These are phyloP conservation scores for Calcarius ornatus DNA, from an alignment of 2,113 vertebrate species.

Conservation along the genomic window DNA sequence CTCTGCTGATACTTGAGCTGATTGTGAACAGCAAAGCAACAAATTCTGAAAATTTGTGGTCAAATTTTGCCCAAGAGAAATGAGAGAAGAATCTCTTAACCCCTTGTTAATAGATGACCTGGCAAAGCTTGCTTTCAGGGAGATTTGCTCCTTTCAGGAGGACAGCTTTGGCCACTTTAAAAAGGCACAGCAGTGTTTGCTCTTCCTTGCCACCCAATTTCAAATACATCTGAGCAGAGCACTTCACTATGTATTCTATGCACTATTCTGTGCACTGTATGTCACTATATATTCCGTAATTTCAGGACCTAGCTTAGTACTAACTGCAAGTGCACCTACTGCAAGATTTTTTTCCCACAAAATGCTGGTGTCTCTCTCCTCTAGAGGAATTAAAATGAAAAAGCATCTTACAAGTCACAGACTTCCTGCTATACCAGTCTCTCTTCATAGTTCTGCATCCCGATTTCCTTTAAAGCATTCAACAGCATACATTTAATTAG, in stretches of 20 bases:
- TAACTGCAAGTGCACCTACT: background rate
- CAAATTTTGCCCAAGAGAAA: background rate
- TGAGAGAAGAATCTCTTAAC: background rate
- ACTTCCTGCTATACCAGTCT: background rate
- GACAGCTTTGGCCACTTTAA: background rate
- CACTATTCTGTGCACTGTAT: background rate
- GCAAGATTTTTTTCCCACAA: background rate
- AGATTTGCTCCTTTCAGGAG: background rate
- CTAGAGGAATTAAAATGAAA: background rate
- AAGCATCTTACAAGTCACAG: background rate
- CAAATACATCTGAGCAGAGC: background rate
- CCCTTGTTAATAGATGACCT: background rate
- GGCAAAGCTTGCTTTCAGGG: background rate
- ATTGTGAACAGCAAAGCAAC: background rate
- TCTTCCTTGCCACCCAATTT: background rate
- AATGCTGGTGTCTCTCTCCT: background rate
- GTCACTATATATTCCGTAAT: background rate
- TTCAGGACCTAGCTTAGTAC: background rate
- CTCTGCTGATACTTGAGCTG: background rate
- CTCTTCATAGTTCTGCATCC: background rate
- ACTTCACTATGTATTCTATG: background rate
- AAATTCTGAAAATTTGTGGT: background rate
- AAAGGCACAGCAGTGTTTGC: background rate
- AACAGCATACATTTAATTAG: constrained; percentile 18
- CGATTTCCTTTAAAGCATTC: background rate